A percentile compares a stretch with the other conserved stretches of the same genome.
Conservation (phyloP, 2,888 invertebrate genomes). For the Scaptodrosophila latifasciaeformis region DNA sequence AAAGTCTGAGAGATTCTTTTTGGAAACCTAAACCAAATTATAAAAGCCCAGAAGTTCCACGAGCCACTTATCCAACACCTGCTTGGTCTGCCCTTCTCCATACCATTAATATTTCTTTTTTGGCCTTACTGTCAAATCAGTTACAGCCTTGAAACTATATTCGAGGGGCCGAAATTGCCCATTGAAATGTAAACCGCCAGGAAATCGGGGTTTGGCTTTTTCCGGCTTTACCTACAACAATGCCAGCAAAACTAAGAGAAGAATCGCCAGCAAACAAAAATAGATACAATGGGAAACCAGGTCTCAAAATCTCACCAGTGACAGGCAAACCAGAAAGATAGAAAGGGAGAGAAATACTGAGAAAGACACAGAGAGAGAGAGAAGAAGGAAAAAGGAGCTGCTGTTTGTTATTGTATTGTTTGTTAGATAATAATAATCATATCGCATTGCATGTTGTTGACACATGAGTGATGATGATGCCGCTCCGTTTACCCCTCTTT, state of each 20-base stretch:
- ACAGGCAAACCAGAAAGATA: slow-evolving; percentile 41
- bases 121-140: neutral
- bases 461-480: slow-evolving; percentile 66
- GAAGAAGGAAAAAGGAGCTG: slow-evolving; percentile 56
- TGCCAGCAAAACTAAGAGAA: slow-evolving; percentile 31
- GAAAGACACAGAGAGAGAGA: slow-evolving; percentile 5
- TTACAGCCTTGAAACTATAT: neutral
- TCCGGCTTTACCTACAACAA: slow-evolving; percentile 63
- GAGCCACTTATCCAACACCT: neutral
- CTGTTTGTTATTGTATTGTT: slow-evolving; percentile 54
- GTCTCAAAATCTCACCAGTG: slow-evolving; percentile 48
- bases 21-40: too few species aligned
- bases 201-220: slow-evolving; percentile 69
- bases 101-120: neutral
- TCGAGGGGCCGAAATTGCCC: slow-evolving; percentile 57
- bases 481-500: slow-evolving; percentile 27
- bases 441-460: slow-evolving; percentile 67
- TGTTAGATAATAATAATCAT: slow-evolving; percentile 66
- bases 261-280: slow-evolving; percentile 43
- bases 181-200: slow-evolving; percentile 66
- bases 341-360: slow-evolving; percentile 6
- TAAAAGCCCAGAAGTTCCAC: too few species aligned
- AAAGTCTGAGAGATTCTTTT: too few species aligned
- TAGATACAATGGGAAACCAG: slow-evolving; percentile 48
- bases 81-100: too few species aligned